phyloP scores from a whole-genome alignment of 1,140 invertebrate genomes.

The Plodia interpunctella region DNA sequence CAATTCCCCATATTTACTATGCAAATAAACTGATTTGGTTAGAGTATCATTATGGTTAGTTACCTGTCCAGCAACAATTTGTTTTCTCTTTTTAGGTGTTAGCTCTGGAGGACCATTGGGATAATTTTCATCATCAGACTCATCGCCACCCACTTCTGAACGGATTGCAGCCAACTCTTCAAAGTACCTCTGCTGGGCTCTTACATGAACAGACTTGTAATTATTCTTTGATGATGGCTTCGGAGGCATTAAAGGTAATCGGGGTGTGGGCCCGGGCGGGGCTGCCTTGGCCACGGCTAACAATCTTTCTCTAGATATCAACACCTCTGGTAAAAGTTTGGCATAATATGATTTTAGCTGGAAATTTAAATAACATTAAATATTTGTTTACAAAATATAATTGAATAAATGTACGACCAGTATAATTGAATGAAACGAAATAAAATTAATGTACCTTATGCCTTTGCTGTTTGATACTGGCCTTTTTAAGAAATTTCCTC shows the following conservation, averaged over 20 bases:
- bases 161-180: conserved; percentile 75
- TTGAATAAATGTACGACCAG: no score
- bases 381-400: background rate
- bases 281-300: conserved; percentile 51
- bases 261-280: conserved; percentile 54
- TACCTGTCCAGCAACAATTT: conserved; percentile 41
- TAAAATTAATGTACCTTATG: conserved; percentile 50
- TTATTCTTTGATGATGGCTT: conserved; percentile 53
- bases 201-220: conserved; percentile 56
- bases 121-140: conserved; percentile 85
- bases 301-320: conserved; percentile 60
- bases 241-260: conserved; percentile 44
- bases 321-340: conserved; percentile 63
- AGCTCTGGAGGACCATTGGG: conserved; percentile 78
- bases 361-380: conserved; percentile 16
- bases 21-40: no score
- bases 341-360: conserved; percentile 69
- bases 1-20: no score
- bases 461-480: conserved; percentile 63
- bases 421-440: background rate
- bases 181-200: conserved; percentile 73
- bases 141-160: conserved; percentile 81
- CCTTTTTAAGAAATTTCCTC: conserved; percentile 68
- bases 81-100: conserved; percentile 48
- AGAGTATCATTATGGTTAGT: background rate